phyloP scores from a whole-genome alignment of 2,888 invertebrate genomes.

The Prosopocoilus inquinatus region DNA sequence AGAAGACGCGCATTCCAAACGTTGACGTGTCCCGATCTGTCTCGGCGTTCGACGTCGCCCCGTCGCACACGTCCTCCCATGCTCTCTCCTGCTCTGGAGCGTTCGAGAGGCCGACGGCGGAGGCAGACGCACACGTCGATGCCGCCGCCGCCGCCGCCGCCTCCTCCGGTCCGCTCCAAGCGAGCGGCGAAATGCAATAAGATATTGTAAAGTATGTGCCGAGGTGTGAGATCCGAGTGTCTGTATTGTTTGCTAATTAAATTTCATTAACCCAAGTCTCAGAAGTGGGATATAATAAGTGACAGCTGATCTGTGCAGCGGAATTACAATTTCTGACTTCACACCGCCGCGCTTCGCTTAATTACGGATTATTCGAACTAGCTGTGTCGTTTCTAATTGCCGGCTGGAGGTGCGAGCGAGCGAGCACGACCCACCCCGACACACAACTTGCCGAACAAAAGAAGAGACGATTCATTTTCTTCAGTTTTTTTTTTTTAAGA shows the following conservation, averaged over 20 bases:
- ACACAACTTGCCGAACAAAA: no score
- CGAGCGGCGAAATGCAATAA: constrained; percentile 40
- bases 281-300: constrained; percentile 40
- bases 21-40: neutral
- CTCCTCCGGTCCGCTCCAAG: neutral
- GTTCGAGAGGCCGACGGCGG: no score
- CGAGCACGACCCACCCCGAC: no score
- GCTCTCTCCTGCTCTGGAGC: neutral
- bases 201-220: constrained; percentile 47
- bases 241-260: constrained; percentile 49
- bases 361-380: constrained; percentile 4
- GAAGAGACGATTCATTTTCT: no score
- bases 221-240: constrained; percentile 38
- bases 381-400: neutral
- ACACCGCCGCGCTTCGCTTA: constrained; percentile 1
- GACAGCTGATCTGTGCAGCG: constrained; percentile 45
- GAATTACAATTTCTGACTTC: constrained; percentile 32
- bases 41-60: neutral
- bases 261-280: constrained; percentile 45
- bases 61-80: neutral
- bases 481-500: no score
- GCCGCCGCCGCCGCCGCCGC: neutral
- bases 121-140: no score
- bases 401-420: no score
- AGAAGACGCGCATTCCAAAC: neutral